phyloP scores from a whole-genome alignment of 2,888 invertebrate genomes.

The Chesias legatella region DNA sequence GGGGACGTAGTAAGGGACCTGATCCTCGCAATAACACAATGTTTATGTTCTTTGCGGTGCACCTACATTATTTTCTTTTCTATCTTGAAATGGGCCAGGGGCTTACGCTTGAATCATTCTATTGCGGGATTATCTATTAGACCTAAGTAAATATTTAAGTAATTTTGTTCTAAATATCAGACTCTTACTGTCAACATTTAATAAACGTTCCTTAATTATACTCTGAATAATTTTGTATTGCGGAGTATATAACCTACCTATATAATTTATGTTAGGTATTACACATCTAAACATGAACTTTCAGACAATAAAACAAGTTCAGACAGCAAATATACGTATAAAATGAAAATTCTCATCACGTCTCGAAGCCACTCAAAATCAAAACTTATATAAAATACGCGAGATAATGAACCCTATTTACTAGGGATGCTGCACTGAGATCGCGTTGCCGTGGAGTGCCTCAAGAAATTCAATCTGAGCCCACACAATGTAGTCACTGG shows the following conservation, averaged over 20 bases:
- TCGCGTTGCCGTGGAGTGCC: slow-evolving; percentile 42
- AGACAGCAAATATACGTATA: too few species aligned
- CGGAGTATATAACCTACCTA: too few species aligned
- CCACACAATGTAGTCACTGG: slow-evolving; percentile 35
- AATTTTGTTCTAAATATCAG: too few species aligned
- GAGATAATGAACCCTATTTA: slow-evolving; percentile 29
- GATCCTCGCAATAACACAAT: slow-evolving; percentile 36
- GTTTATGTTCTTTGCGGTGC: slow-evolving; percentile 36
- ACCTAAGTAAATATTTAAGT: too few species aligned
- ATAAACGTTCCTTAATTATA: too few species aligned
- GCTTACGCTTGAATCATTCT: slow-evolving; percentile 25
- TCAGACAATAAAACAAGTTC: too few species aligned
- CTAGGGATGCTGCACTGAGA: slow-evolving; percentile 35
- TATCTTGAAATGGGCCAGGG: slow-evolving; percentile 19
- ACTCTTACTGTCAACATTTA: too few species aligned
- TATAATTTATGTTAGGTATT: too few species aligned
- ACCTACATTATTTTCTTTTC: slow-evolving; percentile 26
- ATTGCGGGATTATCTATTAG: slow-evolving; percentile 18
- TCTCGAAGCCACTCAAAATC: too few species aligned
- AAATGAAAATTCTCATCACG: too few species aligned
- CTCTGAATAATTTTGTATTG: too few species aligned
- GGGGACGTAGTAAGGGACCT: slow-evolving; percentile 35
- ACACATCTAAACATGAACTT: too few species aligned
- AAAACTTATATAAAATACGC: slow-evolving; percentile 14
- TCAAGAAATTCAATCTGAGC: slow-evolving; percentile 52